These are phyloP conservation scores for Fukomys damarensis DNA, from an alignment of 2,113 vertebrate genomes.

Conservation along the genomic window DNA sequence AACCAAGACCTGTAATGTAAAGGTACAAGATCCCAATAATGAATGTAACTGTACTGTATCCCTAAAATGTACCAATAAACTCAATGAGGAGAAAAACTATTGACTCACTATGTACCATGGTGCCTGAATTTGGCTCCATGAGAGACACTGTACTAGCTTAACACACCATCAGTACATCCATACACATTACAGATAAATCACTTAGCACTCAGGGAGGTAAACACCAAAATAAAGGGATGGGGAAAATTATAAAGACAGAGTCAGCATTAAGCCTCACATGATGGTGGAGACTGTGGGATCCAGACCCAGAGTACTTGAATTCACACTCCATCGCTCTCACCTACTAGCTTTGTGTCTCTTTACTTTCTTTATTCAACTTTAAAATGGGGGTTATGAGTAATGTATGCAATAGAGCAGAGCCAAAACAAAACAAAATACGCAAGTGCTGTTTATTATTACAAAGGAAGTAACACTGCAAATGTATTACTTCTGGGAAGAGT, in stretches of 20 bases:
- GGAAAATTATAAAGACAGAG: neutral
- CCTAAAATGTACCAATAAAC: too few species aligned
- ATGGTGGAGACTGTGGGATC: neutral
- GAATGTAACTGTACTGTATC: too few species aligned
- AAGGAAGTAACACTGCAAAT: neutral
- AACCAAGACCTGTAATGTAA: too few species aligned
- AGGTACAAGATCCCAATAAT: too few species aligned
- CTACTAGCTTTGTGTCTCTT: neutral
- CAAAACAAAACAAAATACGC: neutral
- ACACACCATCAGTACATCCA: neutral
- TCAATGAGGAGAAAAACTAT: too few species aligned
- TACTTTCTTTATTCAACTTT: neutral
- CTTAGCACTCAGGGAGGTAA: neutral
- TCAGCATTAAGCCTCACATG: neutral
- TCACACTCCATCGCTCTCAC: neutral
- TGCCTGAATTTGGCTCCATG: neutral
- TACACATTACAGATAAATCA: neutral
- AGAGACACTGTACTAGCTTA: neutral
- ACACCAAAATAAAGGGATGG: neutral
- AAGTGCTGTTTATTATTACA: neutral
- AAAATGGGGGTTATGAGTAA: neutral
- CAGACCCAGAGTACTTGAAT: neutral
- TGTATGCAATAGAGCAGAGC: neutral
- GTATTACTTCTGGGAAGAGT: neutral
- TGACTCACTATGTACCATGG: neutral